phyloP scores from a whole-genome alignment of 2,888 invertebrate genomes.

The Aphelenchoides bicaudatus region DNA sequence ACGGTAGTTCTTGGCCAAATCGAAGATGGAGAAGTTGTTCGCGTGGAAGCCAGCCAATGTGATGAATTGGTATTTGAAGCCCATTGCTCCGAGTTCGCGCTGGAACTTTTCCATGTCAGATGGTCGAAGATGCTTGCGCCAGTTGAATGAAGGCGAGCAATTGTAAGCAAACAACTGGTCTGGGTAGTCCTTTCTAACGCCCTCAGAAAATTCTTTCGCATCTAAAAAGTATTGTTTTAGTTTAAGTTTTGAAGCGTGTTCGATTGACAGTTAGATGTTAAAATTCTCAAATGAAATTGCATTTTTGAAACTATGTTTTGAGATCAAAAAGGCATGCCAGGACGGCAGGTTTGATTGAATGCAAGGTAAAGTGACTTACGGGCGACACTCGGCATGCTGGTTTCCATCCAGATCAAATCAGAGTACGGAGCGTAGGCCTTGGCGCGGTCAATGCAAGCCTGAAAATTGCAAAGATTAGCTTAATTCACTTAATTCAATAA shows the following conservation, averaged over 20 bases:
- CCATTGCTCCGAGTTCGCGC: constrained; percentile 60
- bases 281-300: no score
- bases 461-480: constrained; percentile 37
- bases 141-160: constrained; percentile 61
- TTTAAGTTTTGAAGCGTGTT: no score
- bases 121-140: constrained; percentile 60
- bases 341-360: no score
- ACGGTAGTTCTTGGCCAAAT: constrained; percentile 60
- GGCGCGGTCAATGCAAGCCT: constrained; percentile 60
- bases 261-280: no score
- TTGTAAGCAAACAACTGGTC: constrained; percentile 61
- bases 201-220: constrained; percentile 60
- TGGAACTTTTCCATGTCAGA: constrained; percentile 60
- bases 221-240: no score
- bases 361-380: no score
- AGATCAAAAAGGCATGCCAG: no score
- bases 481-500: neutral
- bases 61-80: constrained; percentile 63
- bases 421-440: constrained; percentile 58
- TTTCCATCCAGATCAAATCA: constrained; percentile 62
- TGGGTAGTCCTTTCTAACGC: constrained; percentile 53
- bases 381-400: constrained; percentile 59
- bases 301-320: no score
- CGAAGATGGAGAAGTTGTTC: constrained; percentile 61
- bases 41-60: constrained; percentile 62